A percentile compares a stretch with the other conserved stretches of the same genome.
Conservation (phyloP, 2,888 invertebrate genomes). For the Papilio protenor region DNA sequence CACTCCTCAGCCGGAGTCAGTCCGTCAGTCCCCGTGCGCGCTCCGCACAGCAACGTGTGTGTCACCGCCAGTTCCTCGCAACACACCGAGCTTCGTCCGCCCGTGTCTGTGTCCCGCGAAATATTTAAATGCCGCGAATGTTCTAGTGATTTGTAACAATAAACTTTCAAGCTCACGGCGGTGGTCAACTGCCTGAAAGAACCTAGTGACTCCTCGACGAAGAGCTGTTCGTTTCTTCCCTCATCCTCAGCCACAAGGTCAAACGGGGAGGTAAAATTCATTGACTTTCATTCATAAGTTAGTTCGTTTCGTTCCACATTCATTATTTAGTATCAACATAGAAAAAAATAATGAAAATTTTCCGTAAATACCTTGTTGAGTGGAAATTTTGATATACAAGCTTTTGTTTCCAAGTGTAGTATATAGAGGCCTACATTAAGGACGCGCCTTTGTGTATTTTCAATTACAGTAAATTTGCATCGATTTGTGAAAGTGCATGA, state of each 20-base stretch:
- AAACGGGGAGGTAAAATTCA: slow-evolving; percentile 66
- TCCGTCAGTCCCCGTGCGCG: slow-evolving; percentile 62
- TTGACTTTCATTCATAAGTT: slow-evolving; percentile 62
- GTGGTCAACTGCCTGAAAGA: slow-evolving; percentile 49
- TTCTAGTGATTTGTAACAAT: slow-evolving; percentile 38
- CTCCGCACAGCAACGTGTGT: slow-evolving; percentile 48
- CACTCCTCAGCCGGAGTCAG: slow-evolving; percentile 44
- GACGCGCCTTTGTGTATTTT: slow-evolving; percentile 24
- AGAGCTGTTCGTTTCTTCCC: slow-evolving; percentile 56
- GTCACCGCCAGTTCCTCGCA: slow-evolving; percentile 45
- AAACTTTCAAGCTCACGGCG: neutral
- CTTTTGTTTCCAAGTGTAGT: neutral
- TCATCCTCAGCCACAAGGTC: slow-evolving; percentile 67
- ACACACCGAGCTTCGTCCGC: slow-evolving; percentile 42
- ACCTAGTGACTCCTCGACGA: slow-evolving; percentile 62
- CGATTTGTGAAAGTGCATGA: slow-evolving; percentile 71
- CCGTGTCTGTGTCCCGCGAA: slow-evolving; percentile 40
- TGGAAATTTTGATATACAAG: neutral
- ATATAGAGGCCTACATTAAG: neutral
- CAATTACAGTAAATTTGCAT: slow-evolving; percentile 62
- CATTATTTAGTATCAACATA: slow-evolving; percentile 20
- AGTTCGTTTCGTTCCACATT: slow-evolving; percentile 48
- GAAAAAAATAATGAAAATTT: neutral
- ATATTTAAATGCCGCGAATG: slow-evolving; percentile 34
- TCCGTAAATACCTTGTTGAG: neutral